Base-by-base conservation (phyloP, 2,888 invertebrate genomes). In the Patella ulyssiponensis region DNA sequence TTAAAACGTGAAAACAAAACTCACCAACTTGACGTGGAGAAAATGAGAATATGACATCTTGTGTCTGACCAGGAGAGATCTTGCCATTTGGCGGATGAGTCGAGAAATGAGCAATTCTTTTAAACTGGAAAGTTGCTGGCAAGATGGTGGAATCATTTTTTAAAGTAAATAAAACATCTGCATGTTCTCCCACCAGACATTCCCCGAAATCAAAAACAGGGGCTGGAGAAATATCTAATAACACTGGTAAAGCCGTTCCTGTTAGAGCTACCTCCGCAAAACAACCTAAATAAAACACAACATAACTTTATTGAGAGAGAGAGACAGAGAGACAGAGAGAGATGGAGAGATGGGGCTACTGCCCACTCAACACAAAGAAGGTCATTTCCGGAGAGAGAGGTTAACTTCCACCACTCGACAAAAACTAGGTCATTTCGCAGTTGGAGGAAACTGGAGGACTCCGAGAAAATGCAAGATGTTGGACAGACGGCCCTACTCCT, bases 171-270 rank as follows among this genome's bases (percentile, higher is more conserved):
- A 88, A 77, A 7, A 87, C 82, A 77, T 91, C 90, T 5, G 88
- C 88, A 83, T 88, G 88, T 77, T 90, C 89, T 1, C 89, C 90
- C 0, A 91, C 89, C 11, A 85, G 86, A 78, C 90, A 90, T 80
- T 88, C 86, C 7, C 91, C 91, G 81, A 91, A 91, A 80, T 91
- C 88, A 78, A 87, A 88, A 74, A 86, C 87, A 33, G 82, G 81
- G n/a, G 86, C 82, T 11, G 91, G 90, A 9, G 86, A 86, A 14
- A 92, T 86, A 69, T 84, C 82, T 58, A 92, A 77, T 44, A 90
- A 79, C 3, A 92, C 91, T 7, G 92, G 91, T 33, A 91, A 82
- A 0, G 92, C 91, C 69, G 91, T 91, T n/a, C 89, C 92, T 9
- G 91, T 91, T 81, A 92, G 80, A 0, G 91, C 91, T n/a, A 92